These are phyloP conservation scores for Muntiacus muntjak DNA, from an alignment of 2,113 vertebrate genomes.

Conservation along the genomic window DNA sequence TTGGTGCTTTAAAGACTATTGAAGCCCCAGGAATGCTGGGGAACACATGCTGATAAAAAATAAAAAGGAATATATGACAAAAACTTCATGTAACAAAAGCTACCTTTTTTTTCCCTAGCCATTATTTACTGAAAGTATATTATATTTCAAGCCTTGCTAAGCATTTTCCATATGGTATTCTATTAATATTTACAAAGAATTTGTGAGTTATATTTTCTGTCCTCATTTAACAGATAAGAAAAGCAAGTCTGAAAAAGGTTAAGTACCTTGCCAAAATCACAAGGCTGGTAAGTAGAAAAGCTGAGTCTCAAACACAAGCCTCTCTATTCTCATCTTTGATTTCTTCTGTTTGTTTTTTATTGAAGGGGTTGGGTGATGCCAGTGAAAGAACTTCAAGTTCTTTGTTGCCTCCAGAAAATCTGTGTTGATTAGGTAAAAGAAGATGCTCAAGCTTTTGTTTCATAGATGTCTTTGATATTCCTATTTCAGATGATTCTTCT, in stretches of 20 bases:
- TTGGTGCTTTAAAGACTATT: not conserved
- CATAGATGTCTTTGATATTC: not conserved
- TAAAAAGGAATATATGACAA: not conserved
- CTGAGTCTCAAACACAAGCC: not conserved
- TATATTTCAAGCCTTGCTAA: not conserved
- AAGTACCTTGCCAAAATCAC: not conserved
- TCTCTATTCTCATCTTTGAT: not conserved
- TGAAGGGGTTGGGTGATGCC: not conserved
- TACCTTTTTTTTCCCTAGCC: not conserved
- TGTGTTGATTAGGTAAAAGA: not conserved
- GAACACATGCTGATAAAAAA: not conserved
- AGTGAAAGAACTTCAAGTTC: not conserved
- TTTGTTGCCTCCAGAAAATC: not conserved
- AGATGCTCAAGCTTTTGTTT: conserved; percentile 3
- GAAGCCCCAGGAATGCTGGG: not conserved
- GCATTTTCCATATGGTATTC: not conserved
- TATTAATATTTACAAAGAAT: conserved; percentile 9
- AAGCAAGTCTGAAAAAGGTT: not conserved
- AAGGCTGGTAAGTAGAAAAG: not conserved
- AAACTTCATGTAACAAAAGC: not conserved
- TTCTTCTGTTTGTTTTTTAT: not conserved
- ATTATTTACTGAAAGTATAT: not conserved
- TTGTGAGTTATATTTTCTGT: not conserved
- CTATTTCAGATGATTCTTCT: not conserved
- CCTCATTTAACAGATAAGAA: not conserved